Evolutionary conservation across 2,113 vertebrate genomes (phyloP), one percentile per base, ranked within the genome.

Genomic region (Rhinoderma darwinii): DNA sequence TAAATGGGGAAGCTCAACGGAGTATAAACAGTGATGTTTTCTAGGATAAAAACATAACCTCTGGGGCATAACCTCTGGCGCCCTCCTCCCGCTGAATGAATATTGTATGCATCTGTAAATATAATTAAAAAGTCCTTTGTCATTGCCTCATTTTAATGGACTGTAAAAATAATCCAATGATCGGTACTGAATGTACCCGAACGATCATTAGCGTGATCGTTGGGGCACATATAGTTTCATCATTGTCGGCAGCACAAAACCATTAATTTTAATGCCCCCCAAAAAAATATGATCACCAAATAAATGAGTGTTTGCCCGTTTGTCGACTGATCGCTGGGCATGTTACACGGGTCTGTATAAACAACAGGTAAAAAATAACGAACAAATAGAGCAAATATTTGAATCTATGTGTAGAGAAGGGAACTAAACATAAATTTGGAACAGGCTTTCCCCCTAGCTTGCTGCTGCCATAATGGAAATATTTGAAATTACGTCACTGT

Each of bases 131-230:
- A 47, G 15, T 56, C 25, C 30, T 72, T 86, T 80, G 22, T 80
- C 63, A 44, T 79, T 59, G 61, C 25, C 25, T 80, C 25, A 12
- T 66, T 79, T 79, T 70, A 79, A 78, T 80, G 9, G 17, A 18
- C 51, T 76, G 83, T 84, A 72, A 76, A 84, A 80, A 77, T 32
- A 76, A n/a, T n/a, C n/a, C n/a, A n/a, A n/a, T n/a, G n/a, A n/a
- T n/a, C n/a, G n/a, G n/a, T n/a, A n/a, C n/a, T n/a, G n/a, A n/a
- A n/a, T n/a, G n/a, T n/a, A n/a, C n/a, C n/a, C n/a, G n/a, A n/a
- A n/a, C n/a, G n/a, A n/a, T n/a, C n/a, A n/a, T n/a, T n/a, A n/a
- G n/a, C n/a, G n/a, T n/a, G n/a, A n/a, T n/a, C n/a, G n/a, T n/a
- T n/a, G n/a, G n/a, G n/a, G n/a, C n/a, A n/a, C n/a, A n/a, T n/a